A percentile compares a stretch with the other conserved stretches of the same genome.
These are phyloP conservation scores for Sebastes umbrosus DNA, from an alignment of 2,797 vertebrate species.

Conservation along the genomic window DNA sequence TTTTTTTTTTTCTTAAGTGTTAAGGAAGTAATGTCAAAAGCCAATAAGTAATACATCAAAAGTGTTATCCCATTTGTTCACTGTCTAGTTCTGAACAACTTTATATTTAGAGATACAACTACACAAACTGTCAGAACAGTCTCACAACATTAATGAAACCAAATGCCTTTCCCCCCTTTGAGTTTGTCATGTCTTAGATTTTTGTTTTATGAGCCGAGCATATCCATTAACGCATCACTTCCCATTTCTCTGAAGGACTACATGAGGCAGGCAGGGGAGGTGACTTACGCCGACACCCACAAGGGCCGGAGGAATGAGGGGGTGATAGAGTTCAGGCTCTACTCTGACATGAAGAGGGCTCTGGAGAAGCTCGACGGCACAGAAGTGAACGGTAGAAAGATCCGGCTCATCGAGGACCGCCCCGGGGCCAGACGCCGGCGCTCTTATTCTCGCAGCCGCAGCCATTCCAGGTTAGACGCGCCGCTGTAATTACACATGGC, in stretches of 20 bases:
- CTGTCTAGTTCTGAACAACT: background rate
- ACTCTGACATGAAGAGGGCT: conserved; percentile 97
- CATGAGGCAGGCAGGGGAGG: conserved; percentile 99
- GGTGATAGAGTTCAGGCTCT: conserved; percentile 97
- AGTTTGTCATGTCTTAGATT: background rate
- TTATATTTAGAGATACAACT: background rate
- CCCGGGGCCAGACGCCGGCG: conserved; percentile 89
- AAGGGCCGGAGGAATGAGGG: conserved; percentile 96
- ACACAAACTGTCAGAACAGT: background rate
- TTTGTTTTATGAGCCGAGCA: background rate
- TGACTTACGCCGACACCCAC: conserved; percentile 97
- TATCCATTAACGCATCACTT: background rate
- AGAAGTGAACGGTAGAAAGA: conserved; percentile 96
- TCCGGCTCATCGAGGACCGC: conserved; percentile 95
- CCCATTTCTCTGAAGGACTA: conserved; percentile 86
- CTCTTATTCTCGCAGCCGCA: conserved; percentile 94
- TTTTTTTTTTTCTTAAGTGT: background rate
- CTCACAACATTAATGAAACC: too few relatives aligned
- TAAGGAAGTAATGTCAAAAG: background rate
- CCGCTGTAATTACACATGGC: background rate
- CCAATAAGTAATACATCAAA: background rate
- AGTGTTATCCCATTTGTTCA: background rate
- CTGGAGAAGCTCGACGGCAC: conserved; percentile 97
- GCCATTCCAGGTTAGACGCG: conserved; percentile 86
- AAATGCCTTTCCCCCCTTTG: background rate